A percentile compares a stretch with the other conserved stretches of the same genome.
phyloP scores from a whole-genome alignment of 37 sponge, comb jelly and placozoan species.

The Lycopodina hypogea region DNA sequence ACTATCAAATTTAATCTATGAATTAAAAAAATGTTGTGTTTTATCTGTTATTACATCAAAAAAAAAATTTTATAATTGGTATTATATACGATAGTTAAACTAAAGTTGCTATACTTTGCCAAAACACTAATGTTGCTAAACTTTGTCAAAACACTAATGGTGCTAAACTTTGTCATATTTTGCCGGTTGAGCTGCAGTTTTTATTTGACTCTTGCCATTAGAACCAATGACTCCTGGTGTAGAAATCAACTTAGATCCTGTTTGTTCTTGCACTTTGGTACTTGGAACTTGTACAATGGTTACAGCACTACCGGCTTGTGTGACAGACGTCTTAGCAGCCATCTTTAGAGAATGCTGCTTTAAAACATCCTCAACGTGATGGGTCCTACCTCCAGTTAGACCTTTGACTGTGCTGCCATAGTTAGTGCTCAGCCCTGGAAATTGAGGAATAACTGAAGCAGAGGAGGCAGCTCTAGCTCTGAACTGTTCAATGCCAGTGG shows the following conservation, averaged over 20 bases:
- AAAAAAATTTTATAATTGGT: too few species aligned
- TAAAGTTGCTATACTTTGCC: too few species aligned
- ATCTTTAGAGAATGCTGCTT: conserved; percentile 62
- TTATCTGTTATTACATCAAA: too few species aligned
- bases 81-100: too few species aligned
- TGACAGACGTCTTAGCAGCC: conserved; percentile 25
- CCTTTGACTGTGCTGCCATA: conserved; percentile 9
- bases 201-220: background rate
- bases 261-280: background rate
- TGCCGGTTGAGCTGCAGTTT: background rate
- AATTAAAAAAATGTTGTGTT: too few species aligned
- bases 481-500: conserved; percentile 50
- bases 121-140: too few species aligned
- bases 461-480: conserved; percentile 21
- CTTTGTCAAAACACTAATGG: too few species aligned
- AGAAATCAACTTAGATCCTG: too few species aligned
- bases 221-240: background rate
- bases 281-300: background rate
- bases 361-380: conserved; percentile 64
- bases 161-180: too few species aligned
- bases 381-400: conserved; percentile 18
- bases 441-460: conserved; percentile 18
- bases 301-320: background rate
- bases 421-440: conserved; percentile 3
- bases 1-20: too few species aligned